Evolutionary conservation across 30 jellyfish, hydroid and myxozoan species (phyloP).

Genomic region (Cassiopea andromeda): DNA sequence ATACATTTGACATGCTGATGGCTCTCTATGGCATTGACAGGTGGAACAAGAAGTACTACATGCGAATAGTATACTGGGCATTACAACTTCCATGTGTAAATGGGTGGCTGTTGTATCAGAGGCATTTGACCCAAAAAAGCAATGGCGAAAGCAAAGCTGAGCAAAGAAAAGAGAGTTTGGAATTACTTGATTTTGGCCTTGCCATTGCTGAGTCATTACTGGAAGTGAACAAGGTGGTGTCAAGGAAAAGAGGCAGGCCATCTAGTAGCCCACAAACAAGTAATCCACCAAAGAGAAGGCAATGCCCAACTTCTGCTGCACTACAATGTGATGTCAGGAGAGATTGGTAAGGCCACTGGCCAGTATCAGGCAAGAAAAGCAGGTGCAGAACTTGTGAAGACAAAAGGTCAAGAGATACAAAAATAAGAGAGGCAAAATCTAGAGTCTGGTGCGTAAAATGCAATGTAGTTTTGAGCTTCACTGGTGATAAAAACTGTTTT

Average conservation of each 20-base stretch:
- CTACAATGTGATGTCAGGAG: constrained; percentile 39
- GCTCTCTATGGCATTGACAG: constrained; percentile 40
- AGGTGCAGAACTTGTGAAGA: constrained; percentile 50
- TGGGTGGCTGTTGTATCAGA: constrained; percentile 20
- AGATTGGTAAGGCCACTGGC: constrained; percentile 61
- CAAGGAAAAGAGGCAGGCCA: constrained; percentile 35
- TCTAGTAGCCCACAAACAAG: constrained; percentile 27
- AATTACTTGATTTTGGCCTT: background rate
- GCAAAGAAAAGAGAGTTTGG: background rate
- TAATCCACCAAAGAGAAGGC: constrained; percentile 30
- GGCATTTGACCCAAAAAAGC: background rate
- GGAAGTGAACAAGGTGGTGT: constrained; percentile 18
- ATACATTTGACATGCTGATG: constrained; percentile 30
- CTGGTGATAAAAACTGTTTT: constrained; percentile 52
- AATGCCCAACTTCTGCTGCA: constrained; percentile 53
- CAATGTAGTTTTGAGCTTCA: constrained; percentile 32
- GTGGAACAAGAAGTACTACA: constrained; percentile 23
- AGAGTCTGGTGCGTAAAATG: constrained; percentile 55
- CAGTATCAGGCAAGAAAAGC: constrained; percentile 51
- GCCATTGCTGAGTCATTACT: constrained; percentile 12
- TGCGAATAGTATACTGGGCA: constrained; percentile 43
- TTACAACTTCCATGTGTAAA: constrained; percentile 27
- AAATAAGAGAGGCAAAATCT: constrained; percentile 37
- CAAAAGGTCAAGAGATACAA: constrained; percentile 31
- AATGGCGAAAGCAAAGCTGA: too few relatives aligned